Evolutionary conservation across 2,888 invertebrate species (phyloP).

Genomic region (Daptonema setosum): DNA sequence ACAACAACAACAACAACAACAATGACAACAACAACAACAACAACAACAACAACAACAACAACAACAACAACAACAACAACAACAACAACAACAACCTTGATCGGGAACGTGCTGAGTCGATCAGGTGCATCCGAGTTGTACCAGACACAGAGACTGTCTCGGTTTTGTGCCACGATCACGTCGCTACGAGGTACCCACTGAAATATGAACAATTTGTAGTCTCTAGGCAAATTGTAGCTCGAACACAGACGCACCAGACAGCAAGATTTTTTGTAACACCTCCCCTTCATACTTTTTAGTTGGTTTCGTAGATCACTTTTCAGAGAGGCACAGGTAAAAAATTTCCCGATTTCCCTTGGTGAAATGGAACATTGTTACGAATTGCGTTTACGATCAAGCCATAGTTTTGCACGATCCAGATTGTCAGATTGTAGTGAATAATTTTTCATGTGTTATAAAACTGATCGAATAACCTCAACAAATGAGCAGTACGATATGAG

Average conservation of each 20-base stretch:
- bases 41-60: constrained; percentile 16
- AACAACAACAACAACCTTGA: constrained; percentile 34
- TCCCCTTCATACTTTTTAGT: too few relatives aligned
- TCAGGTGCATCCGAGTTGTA: constrained; percentile 73
- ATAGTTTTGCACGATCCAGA: too few relatives aligned
- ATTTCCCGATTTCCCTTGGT: too few relatives aligned
- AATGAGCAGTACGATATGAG: constrained; percentile 40
- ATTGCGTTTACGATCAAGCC: too few relatives aligned
- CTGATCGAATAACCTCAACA: not conserved
- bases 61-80: not conserved
- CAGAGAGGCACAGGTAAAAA: too few relatives aligned
- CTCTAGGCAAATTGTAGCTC: too few relatives aligned
- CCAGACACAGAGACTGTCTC: constrained; percentile 75
- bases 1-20: not conserved
- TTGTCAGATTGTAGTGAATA: too few relatives aligned
- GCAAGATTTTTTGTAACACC: too few relatives aligned
- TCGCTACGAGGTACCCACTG: constrained; percentile 84
- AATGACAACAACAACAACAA: constrained; percentile 9
- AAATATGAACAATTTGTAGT: constrained; percentile 30
- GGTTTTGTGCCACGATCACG: constrained; percentile 83
- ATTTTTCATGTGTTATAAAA: not conserved
- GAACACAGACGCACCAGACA: too few relatives aligned
- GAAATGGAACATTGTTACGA: too few relatives aligned
- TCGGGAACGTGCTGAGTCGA: constrained; percentile 50
- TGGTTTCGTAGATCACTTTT: too few relatives aligned